phyloP scores from a whole-genome alignment of 2,888 invertebrate genomes.

The Synanthedon vespiformis region DNA sequence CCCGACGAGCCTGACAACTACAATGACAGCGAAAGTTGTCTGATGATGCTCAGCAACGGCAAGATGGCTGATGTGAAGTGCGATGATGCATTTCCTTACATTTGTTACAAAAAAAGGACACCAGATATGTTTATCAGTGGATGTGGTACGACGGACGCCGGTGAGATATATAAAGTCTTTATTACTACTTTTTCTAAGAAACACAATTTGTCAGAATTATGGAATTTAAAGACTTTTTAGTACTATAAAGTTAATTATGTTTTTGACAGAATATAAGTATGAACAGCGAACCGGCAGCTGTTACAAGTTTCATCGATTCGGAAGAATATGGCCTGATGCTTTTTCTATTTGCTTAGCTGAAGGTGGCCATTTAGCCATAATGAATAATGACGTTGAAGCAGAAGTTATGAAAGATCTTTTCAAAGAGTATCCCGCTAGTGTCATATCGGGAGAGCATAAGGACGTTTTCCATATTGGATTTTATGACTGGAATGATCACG shows the following conservation, averaged over 20 bases:
- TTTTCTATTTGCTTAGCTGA: conserved; percentile 14
- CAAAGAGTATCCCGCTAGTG: conserved; percentile 2
- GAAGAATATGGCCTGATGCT: conserved; percentile 11
- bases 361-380: conserved; percentile 16
- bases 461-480: conserved; percentile 16
- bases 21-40: conserved; percentile 7
- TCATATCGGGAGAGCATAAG: conserved; percentile 7
- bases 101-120: conserved; percentile 10
- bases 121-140: conserved; percentile 1
- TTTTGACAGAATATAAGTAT: conserved; percentile 19
- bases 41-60: conserved; percentile 4
- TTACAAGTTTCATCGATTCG: conserved; percentile 32
- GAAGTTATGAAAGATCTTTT: conserved; percentile 13
- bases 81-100: conserved; percentile 8
- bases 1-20: conserved; percentile 9
- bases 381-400: conserved; percentile 17
- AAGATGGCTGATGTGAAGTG: conserved; percentile 11
- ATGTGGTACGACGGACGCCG: conserved; percentile 12
- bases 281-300: conserved; percentile 27
- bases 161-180: conserved; percentile 3
- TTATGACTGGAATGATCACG: conserved; percentile 15
- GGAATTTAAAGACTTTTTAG: too few species aligned
- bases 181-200: too few species aligned
- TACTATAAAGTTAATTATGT: too few species aligned
- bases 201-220: too few species aligned